Conservation (phyloP, 2,797 vertebrate genomes). For the Enteromius anoplus region DNA sequence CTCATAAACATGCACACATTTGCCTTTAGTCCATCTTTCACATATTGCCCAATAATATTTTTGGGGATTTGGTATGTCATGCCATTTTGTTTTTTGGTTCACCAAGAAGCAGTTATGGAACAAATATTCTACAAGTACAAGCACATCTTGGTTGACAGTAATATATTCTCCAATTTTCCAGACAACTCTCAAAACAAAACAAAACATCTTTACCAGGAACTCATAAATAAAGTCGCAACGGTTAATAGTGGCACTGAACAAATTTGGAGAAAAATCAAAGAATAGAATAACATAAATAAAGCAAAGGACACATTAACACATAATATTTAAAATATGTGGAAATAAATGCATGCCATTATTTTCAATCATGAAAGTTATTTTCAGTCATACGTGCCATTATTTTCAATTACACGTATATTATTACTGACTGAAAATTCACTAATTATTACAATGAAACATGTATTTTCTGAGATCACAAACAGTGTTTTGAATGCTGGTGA, state of each 20-base stretch:
- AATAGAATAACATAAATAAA: background rate
- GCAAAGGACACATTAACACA: background rate
- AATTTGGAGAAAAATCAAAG: background rate
- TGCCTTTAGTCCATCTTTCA: conserved; percentile 1
- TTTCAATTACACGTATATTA: conserved; percentile 53
- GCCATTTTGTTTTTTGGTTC: conserved; percentile 51
- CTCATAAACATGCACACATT: background rate
- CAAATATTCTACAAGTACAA: background rate
- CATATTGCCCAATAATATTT: background rate
- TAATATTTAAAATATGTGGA: background rate
- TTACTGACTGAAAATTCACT: conserved; percentile 56
- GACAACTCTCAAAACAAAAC: background rate
- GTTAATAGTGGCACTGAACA: background rate
- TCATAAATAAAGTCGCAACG: background rate
- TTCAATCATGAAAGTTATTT: background rate
- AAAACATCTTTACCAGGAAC: background rate
- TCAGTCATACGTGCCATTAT: background rate
- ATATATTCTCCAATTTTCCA: background rate
- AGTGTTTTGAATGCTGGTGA: conserved; percentile 49
- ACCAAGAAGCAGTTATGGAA: background rate
- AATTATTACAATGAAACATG: background rate
- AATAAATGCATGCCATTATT: background rate
- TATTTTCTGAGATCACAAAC: conserved; percentile 63
- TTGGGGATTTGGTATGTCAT: background rate
- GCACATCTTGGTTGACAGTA: background rate